phyloP scores from a whole-genome alignment of 1,140 invertebrate species.

The Calliphora vicina region DNA sequence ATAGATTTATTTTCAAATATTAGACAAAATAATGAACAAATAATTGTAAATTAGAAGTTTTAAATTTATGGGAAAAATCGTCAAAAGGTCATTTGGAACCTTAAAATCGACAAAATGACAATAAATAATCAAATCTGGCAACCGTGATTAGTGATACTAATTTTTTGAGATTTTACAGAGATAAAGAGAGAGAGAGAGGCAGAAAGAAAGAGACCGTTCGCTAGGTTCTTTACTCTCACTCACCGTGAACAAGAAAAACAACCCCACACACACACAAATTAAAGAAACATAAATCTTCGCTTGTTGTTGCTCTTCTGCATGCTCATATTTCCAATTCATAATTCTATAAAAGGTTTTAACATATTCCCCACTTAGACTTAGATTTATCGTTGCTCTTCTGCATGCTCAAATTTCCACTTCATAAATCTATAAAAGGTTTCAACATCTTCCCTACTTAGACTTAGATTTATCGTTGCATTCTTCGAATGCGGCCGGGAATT shows the following conservation, averaged over 20 bases:
- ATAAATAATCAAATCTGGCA: too few species aligned
- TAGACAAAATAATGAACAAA: too few species aligned
- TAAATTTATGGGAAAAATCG: too few species aligned
- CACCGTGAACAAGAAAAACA: neutral
- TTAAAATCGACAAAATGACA: too few species aligned
- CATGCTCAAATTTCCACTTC: neutral
- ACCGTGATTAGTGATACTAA: too few species aligned
- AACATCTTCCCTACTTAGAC: constrained; percentile 10
- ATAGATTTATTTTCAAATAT: too few species aligned
- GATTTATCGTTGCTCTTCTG: constrained; percentile 15
- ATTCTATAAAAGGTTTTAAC: constrained; percentile 37
- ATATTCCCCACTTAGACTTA: constrained; percentile 25
- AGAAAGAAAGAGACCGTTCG: neutral
- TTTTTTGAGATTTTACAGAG: too few species aligned
- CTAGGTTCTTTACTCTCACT: neutral
- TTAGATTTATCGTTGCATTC: constrained; percentile 39
- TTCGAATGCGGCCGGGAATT: constrained; percentile 26
- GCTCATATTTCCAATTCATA: neutral
- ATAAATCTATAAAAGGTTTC: constrained; percentile 37
- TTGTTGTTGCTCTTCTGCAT: neutral
- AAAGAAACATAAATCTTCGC: neutral
- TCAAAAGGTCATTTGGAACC: too few species aligned
- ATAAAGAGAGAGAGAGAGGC: neutral
- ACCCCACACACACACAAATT: neutral
- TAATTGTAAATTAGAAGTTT: too few species aligned